phyloP scores from a whole-genome alignment of 2,888 invertebrate species.

The Xestia sexstrigata region DNA sequence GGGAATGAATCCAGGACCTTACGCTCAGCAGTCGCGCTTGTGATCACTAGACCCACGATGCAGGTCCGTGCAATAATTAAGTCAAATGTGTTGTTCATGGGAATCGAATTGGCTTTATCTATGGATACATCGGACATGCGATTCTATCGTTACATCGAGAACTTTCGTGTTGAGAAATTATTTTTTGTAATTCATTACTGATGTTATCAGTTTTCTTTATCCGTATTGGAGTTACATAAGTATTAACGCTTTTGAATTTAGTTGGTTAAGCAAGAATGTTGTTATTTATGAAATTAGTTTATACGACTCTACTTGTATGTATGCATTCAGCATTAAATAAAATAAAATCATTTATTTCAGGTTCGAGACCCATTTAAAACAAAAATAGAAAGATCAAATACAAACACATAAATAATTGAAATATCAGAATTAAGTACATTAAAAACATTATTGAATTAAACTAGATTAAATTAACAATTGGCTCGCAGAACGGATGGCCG shows the following conservation, averaged over 20 bases:
- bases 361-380: too few relatives aligned
- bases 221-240: constrained; percentile 4
- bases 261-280: constrained; percentile 10
- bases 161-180: constrained; percentile 33
- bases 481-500: too few relatives aligned
- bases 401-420: too few relatives aligned
- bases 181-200: constrained; percentile 35
- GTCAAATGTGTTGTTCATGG: constrained; percentile 44
- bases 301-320: background rate
- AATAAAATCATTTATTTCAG: too few relatives aligned
- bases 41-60: too few relatives aligned
- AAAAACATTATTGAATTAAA: too few relatives aligned
- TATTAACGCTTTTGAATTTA: constrained; percentile 12
- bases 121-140: constrained; percentile 51
- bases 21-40: too few relatives aligned
- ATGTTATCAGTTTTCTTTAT: constrained; percentile 33
- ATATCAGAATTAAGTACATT: too few relatives aligned
- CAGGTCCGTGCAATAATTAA: constrained; percentile 36
- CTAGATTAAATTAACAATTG: too few relatives aligned
- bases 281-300: constrained; percentile 15
- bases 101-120: constrained; percentile 54
- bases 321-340: too few relatives aligned
- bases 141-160: constrained; percentile 50
- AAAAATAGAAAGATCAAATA: too few relatives aligned
- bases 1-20: too few relatives aligned